phyloP scores from a whole-genome alignment of 2,113 vertebrate species.

The Atractosteus spatula region DNA sequence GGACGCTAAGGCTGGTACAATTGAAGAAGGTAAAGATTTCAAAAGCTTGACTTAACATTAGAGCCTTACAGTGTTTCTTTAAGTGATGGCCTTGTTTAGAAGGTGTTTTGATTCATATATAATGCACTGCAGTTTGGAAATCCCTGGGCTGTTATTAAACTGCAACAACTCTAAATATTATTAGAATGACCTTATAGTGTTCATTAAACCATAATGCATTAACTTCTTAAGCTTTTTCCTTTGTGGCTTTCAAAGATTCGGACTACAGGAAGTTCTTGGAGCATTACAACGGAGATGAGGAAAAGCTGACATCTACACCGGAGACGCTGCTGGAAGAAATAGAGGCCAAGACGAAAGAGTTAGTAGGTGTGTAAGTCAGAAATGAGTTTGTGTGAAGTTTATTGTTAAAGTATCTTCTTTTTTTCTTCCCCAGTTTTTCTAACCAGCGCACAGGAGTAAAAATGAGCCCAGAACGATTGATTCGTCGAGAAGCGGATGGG shows the following conservation, averaged over 20 bases:
- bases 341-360: slow-evolving; percentile 93
- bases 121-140: no score
- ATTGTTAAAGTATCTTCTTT: background rate
- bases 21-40: slow-evolving; percentile 77
- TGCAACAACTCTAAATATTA: no score
- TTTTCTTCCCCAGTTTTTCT: no score
- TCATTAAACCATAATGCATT: no score
- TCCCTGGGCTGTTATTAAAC: no score
- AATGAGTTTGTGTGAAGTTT: background rate
- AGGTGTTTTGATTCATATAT: no score
- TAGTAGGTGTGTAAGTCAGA: slow-evolving; percentile 74
- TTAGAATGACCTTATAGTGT: no score
- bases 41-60: background rate
- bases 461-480: no score
- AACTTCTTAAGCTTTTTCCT: no score
- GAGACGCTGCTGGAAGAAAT: slow-evolving; percentile 95
- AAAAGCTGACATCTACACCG: slow-evolving; percentile 90
- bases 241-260: slow-evolving; percentile 67
- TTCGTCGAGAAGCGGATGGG: background rate
- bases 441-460: no score
- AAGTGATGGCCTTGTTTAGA: no score
- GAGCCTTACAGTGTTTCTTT: no score
- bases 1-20: slow-evolving; percentile 93
- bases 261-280: slow-evolving; percentile 97
- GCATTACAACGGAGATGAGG: slow-evolving; percentile 86